Evolutionary conservation across 2,797 vertebrate genomes (phyloP).

Genomic region (Brotula barbata): DNA sequence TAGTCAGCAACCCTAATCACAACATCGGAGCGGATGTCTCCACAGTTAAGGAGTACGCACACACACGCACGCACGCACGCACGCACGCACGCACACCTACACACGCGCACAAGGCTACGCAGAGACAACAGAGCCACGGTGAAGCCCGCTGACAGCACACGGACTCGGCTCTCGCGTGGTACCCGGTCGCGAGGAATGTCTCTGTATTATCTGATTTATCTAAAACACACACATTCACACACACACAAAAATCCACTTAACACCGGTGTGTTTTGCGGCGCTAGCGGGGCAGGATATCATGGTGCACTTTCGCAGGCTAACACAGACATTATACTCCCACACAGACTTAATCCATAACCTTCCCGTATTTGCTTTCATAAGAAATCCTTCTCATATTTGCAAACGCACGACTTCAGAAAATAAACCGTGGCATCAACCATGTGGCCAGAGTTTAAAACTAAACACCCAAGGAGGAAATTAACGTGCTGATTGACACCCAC

Average conservation of each 20-base stretch:
- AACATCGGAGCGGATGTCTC: slow-evolving; percentile 61
- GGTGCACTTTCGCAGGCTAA: slow-evolving; percentile 32
- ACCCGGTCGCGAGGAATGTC: slow-evolving; percentile 29
- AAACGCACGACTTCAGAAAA: slow-evolving; percentile 68
- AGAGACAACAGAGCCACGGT: not conserved
- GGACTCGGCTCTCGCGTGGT: slow-evolving; percentile 35
- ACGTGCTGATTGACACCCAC: slow-evolving; percentile 65
- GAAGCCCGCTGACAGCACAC: no score
- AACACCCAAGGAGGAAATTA: slow-evolving; percentile 72
- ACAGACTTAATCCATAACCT: slow-evolving; percentile 62
- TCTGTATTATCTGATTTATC: slow-evolving; percentile 26
- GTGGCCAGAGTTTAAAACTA: slow-evolving; percentile 57
- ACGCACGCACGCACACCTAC: not conserved
- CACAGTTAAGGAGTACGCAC: slow-evolving; percentile 28
- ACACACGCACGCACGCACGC: slow-evolving; percentile 17
- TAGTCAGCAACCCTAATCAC: slow-evolving; percentile 67
- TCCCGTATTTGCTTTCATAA: slow-evolving; percentile 68
- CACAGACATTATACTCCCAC: slow-evolving; percentile 38
- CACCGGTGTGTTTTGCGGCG: slow-evolving; percentile 21
- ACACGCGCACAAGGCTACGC: not conserved
- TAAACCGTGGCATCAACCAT: slow-evolving; percentile 63
- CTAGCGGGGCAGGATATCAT: slow-evolving; percentile 30
- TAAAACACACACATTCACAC: slow-evolving; percentile 10
- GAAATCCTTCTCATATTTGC: slow-evolving; percentile 66
- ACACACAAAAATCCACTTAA: slow-evolving; percentile 35